Percentiles rank a stretch among this genome's conserved stretches.
Evolutionary conservation across 2,113 vertebrate species (phyloP).

Genomic region (Pluvianellus socialis): DNA sequence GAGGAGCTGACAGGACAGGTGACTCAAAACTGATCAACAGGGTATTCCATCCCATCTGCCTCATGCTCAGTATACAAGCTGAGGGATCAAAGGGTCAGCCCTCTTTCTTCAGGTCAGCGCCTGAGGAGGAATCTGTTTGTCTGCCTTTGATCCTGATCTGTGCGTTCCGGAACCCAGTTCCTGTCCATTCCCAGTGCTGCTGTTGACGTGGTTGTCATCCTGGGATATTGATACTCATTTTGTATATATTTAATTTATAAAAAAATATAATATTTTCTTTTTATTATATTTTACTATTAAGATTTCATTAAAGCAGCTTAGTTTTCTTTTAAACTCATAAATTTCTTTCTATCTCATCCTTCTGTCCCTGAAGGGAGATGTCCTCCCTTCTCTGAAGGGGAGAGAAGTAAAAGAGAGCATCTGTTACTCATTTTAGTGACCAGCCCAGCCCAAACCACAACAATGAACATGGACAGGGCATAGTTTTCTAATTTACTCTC

Average conservation of each 20-base stretch:
- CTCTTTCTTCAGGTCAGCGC: neutral
- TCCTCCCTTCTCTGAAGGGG: neutral
- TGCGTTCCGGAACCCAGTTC: neutral
- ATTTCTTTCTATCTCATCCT: neutral
- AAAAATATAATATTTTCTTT: neutral
- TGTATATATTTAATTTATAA: neutral
- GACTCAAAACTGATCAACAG: neutral
- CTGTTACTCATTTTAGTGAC: neutral
- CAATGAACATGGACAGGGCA: neutral
- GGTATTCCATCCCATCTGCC: neutral
- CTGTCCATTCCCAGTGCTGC: neutral
- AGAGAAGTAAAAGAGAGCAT: neutral
- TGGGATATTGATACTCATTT: neutral
- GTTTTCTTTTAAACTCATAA: neutral
- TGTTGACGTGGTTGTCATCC: neutral
- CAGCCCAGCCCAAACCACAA: neutral
- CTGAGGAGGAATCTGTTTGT: neutral
- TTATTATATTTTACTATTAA: neutral
- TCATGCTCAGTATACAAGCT: neutral
- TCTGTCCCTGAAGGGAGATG: neutral
- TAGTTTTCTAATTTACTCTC: neutral
- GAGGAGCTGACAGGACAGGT: neutral
- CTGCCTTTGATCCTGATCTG: neutral
- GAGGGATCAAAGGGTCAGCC: neutral
- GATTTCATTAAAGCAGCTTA: neutral